These are phyloP conservation scores for Eremophila alpestris DNA, from an alignment of 2,797 vertebrate genomes.

Conservation along the genomic window DNA sequence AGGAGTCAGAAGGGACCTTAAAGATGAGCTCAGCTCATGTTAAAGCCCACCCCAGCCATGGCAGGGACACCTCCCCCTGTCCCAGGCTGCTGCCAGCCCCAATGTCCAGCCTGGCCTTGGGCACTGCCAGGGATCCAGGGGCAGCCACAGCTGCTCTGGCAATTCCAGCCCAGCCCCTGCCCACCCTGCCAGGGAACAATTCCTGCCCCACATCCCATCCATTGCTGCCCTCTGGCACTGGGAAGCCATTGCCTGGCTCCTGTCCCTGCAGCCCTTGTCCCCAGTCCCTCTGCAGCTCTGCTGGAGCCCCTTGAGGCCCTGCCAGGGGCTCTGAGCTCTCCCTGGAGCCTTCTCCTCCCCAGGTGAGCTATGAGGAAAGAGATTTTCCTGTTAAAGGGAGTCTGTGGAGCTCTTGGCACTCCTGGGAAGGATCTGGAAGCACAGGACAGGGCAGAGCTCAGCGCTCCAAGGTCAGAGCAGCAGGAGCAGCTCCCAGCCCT, in stretches of 20 bases:
- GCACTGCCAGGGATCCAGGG: not conserved
- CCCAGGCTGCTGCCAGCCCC: not conserved
- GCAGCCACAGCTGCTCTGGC: not conserved
- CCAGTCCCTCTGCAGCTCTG: not conserved
- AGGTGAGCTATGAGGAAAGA: accelerated
- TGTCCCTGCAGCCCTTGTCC: not conserved
- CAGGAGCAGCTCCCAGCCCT: not conserved
- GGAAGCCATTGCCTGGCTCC: not conserved
- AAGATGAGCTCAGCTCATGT: not conserved
- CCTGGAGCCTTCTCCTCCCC: not conserved
- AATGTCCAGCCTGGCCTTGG: not conserved
- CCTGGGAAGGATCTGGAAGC: not conserved
- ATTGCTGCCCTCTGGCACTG: not conserved
- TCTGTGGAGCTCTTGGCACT: not conserved
- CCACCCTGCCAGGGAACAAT: not conserved
- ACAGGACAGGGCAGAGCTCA: not conserved
- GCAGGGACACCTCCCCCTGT: not conserved
- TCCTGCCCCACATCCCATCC: not conserved
- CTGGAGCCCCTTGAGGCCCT: not conserved
- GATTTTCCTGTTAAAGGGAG: not conserved
- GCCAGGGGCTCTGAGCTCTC: not conserved
- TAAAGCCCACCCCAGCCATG: not conserved
- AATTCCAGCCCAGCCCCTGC: not conserved
- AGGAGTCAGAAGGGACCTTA: not conserved
- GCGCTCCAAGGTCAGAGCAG: not conserved